Evolutionary conservation across 2,888 invertebrate genomes (phyloP), one percentile per base, ranked within the genome.

Genomic region (Aphrophora alni): DNA sequence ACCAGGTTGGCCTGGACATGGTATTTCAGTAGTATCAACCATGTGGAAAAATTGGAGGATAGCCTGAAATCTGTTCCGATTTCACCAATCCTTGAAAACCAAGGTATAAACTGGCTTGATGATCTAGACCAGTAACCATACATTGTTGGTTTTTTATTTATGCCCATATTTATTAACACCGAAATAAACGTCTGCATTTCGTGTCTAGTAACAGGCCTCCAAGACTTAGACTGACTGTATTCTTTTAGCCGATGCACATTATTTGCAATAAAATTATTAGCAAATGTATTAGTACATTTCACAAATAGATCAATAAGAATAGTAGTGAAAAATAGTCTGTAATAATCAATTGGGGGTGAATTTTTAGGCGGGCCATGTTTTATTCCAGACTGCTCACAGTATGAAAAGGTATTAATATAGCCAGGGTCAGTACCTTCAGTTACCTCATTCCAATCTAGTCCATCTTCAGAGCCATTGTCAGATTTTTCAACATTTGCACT

Each of bases 1-100:
- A 0, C 68, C 33, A 27, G 74, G 74, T 68, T 79, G 21, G 4
- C 68, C 25, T 1, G 79, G 69, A 10, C 27, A 12, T 10, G 79
- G 74, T 4, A 79, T 1, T 0, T 74, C 17, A 1, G 28, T 1
- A 7, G 68, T 74, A 25, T 79, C 38, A 5, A 75, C 75, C 68
- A 79, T 68, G 44, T 79, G 74, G 38, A 79, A 74, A 74, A 74
- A 79, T 68, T n/a, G 7, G 7, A 79, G 38, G 21, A 75, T 74
- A 17, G 68, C 68, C 14, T 79, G 68, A 68, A 79, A 79, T 8
- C 79, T 14, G 33, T 79, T 75, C 10, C 69, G 12, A 21, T 73
- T 69, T 51, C 72, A 78, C 78, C n/a, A 78, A 74, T 33, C 74
- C n/a, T 14, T 0, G 5, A 1, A 33, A 79, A 79, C 59, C 68